Percentiles rank a stretch among this genome's conserved stretches.
Evolutionary conservation across 2,113 vertebrate genomes (phyloP).

Genomic region (Ellobius talpinus): DNA sequence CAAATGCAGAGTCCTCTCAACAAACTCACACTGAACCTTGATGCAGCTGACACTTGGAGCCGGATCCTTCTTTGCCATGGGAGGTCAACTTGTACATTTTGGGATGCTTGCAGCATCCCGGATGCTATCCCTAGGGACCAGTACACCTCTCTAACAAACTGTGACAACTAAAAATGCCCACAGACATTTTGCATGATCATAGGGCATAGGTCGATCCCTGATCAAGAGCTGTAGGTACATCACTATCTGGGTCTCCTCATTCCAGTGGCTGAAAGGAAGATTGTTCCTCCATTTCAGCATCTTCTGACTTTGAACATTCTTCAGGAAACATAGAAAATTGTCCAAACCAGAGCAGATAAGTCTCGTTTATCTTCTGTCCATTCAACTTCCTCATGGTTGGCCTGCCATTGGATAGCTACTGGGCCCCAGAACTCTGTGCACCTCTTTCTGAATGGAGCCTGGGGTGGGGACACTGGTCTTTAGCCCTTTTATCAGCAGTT

Average conservation of each 20-base stretch:
- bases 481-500: background rate
- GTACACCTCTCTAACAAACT: background rate
- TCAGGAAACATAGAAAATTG: background rate
- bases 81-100: too few relatives aligned
- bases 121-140: background rate
- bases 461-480: rapidly evolving
- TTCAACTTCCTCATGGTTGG: background rate
- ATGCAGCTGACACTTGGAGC: rapidly evolving
- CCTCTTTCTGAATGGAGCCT: background rate
- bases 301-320: background rate
- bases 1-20: background rate
- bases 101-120: rapidly evolving
- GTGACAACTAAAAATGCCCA: background rate
- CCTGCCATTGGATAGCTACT: background rate
- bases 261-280: rapidly evolving
- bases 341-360: background rate
- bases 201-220: rapidly evolving
- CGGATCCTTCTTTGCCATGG: rapidly evolving
- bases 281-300: background rate
- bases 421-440: background rate
- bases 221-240: rapidly evolving
- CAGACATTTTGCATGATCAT: rapidly evolving
- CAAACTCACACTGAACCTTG: rapidly evolving
- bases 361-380: background rate
- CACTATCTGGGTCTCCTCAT: rapidly evolving